Conservation (phyloP, 1,140 invertebrate genomes). For the Ectropis grisescens region DNA sequence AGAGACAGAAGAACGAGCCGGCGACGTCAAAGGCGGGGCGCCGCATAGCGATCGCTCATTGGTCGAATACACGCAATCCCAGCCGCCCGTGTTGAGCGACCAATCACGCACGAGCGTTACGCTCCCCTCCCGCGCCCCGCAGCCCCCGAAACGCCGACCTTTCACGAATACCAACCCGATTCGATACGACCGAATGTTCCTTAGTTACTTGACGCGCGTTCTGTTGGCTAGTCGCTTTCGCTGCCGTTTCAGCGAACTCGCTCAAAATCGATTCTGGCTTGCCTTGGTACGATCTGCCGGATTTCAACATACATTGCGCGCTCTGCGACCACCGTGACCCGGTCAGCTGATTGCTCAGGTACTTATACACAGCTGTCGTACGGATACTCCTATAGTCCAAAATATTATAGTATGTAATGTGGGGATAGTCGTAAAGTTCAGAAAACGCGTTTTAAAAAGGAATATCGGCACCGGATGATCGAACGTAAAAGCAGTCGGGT, state of each 20-base stretch:
- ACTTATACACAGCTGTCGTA: background rate
- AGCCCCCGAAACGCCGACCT: slow-evolving; percentile 49
- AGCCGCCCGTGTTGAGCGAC: slow-evolving; percentile 60
- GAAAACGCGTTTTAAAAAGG: slow-evolving; percentile 12
- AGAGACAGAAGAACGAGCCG: slow-evolving; percentile 27
- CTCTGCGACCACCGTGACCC: background rate
- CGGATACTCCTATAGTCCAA: background rate
- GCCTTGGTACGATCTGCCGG: background rate
- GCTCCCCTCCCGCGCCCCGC: slow-evolving; percentile 41
- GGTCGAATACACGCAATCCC: slow-evolving; percentile 28
- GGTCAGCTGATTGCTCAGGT: slow-evolving; percentile 11
- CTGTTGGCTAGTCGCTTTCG: slow-evolving; percentile 45
- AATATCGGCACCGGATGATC: slow-evolving; percentile 48
- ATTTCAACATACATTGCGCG: background rate
- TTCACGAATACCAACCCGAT: slow-evolving; percentile 63
- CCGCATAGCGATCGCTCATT: slow-evolving; percentile 46
- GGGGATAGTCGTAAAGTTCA: background rate
- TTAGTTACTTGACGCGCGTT: slow-evolving; percentile 64
- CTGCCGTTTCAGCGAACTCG: slow-evolving; percentile 25
- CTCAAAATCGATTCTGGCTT: slow-evolving; percentile 14
- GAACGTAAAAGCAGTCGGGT: slow-evolving; percentile 68
- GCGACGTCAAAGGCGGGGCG: slow-evolving; percentile 57
- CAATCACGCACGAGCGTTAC: slow-evolving; percentile 22
- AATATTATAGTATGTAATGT: too few relatives aligned
- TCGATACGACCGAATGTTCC: slow-evolving; percentile 66